Base-by-base conservation (phyloP, 2,113 vertebrate species). In the Harpagus bidentatus region DNA sequence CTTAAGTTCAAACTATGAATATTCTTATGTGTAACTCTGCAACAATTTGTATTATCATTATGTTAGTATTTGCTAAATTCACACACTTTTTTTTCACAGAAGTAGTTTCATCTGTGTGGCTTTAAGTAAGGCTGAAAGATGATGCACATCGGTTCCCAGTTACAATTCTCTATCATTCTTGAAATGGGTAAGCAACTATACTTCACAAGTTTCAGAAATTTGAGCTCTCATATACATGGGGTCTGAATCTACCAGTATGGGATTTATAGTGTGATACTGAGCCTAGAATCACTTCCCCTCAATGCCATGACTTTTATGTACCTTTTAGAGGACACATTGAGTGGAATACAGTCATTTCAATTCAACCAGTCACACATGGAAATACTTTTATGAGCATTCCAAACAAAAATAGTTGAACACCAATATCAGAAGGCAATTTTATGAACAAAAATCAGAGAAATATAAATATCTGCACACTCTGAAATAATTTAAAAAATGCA, bases 131-230 rank as follows among this genome's bases (percentile, higher is more conserved):
- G 17, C 71, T 91, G 38, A 45, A 79, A 71, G 10, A 34, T 1
- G 1, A 28, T 66, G 20, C 23, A 50, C 10, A 20, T 3, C 20
- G 5, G 9, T 82, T 31, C 6, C 6, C 0, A 2, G 10, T 55
- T 62, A 16, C 0, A 22, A 38, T 63, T 90, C 16, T 55, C 34
- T 23, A 16, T 58, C 1, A 1, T 66, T 52, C 19, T 66, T 25
- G 2, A 56, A 70, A 20, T 3, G 10, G 10, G 11, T 72, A n/a
- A 63, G 29, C 32, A 80, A 5, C 28, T 34, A 45, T 13, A 4
- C 29, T 43, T 63, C 32, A 36, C 2, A 61, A 13, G 7, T 43
- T 78, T 9, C 48, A 10, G 11, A 88, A 71, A 40, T 52, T 34
- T 36, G 17, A 42, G n/a, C 15, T 47, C 1, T 52, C 18, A 31